Evolutionary conservation across 35 echinoderm and acorn worm species (phyloP), one percentile per base, ranked within the genome.

Genomic region (Strongylocentrotus purpuratus): DNA sequence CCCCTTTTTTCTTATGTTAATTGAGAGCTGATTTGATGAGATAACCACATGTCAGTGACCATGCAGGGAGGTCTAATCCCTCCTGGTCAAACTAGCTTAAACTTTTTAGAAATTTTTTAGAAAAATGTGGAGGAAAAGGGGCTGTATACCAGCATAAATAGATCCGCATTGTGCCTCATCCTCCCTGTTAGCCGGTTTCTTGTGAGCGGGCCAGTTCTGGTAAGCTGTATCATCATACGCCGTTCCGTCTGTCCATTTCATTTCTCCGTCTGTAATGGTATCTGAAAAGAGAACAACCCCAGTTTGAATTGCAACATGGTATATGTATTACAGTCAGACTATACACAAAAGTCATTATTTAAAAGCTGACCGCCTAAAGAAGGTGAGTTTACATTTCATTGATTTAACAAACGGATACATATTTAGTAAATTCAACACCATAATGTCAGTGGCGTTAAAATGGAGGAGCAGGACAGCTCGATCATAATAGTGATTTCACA

Each of bases 201-300:
- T 93, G 48, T 28, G 8, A 4, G 45, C 31, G 3, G 91, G 17
- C 91, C 91, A 93, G 91, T 93, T 93, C 46, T 93, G 91, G 12
- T 58, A 93, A 31, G 32, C 91, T 46, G 45, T 31, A 31, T 33
- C 31, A 5, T 31, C 91, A 13, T 46, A 58, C 9, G 17, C 46
- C n/a, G 91, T 93, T 25, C 91, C 91, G 48, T 93, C 91, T 22
- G 48, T 33, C 91, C 91, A 93, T 58, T 47, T 31, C 31, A 93
- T 93, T 58, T 33, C 46, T 58, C 91, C 91, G n/a, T 93, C 91
- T 25, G 31, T 13, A 12, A 48, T 28, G 13, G 48, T 58, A 55
- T 93, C 91, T 93, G 14, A 46, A 46, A 93, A 50, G 15, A 46
- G 13, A 93, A 55, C 22, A 91, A 46, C 5, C 25, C 4, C 6